Conservation (phyloP, 2,888 invertebrate genomes). For the Prostheceraeus crozeri region DNA sequence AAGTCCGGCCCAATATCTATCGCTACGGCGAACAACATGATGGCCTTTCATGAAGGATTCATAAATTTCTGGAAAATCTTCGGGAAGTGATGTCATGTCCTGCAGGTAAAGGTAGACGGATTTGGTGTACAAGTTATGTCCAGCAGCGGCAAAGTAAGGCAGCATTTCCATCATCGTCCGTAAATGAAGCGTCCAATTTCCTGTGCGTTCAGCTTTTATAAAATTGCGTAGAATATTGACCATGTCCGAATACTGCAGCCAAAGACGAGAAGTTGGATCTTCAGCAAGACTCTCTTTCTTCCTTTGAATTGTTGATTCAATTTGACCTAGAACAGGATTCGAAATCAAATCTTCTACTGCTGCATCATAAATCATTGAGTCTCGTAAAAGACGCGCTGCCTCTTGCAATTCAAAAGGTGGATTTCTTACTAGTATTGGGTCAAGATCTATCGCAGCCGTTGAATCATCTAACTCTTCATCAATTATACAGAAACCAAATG, state of each 20-base stretch:
- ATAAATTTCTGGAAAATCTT: slow-evolving; percentile 30
- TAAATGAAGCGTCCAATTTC: slow-evolving; percentile 37
- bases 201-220: slow-evolving; percentile 22
- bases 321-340: no score
- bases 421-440: no score
- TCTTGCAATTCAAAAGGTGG: no score
- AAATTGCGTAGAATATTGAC: slow-evolving; percentile 18
- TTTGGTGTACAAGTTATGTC: slow-evolving; percentile 42
- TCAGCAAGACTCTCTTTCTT: no score
- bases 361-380: no score
- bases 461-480: no score
- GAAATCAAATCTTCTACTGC: no score
- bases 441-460: no score
- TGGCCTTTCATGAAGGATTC: not conserved
- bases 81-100: slow-evolving; percentile 36
- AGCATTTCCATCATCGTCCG: slow-evolving; percentile 39
- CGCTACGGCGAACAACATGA: slow-evolving; percentile 29
- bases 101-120: slow-evolving; percentile 40
- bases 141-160: slow-evolving; percentile 42
- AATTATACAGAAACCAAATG: not conserved
- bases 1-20: slow-evolving; percentile 31
- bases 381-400: no score
- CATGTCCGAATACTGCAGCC: slow-evolving; percentile 27
- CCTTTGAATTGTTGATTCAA: no score
- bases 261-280: no score